Conservation (phyloP, 2,113 vertebrate species). For the Pteronura brasiliensis region DNA sequence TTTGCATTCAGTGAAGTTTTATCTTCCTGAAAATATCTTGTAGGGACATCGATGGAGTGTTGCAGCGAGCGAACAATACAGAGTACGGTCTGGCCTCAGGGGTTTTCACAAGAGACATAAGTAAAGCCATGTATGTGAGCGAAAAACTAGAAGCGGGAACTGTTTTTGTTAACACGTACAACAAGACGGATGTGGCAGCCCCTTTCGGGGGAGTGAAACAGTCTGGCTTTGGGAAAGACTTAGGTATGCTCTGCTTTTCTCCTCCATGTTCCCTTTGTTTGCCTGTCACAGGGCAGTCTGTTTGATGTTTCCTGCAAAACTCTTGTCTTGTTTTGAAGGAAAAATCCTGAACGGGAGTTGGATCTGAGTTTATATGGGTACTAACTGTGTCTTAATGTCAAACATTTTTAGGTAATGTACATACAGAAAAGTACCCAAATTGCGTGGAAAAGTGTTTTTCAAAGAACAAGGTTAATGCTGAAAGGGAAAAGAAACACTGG, state of each 20-base stretch:
- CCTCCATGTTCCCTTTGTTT: rapidly evolving
- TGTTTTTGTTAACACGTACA: conserved; percentile 98
- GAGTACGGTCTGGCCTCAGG: conserved; percentile 97
- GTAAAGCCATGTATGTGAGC: conserved; percentile 96
- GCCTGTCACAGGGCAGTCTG: background rate
- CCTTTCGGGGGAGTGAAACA: conserved; percentile 98
- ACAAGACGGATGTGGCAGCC: conserved; percentile 97
- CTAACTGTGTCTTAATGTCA: background rate
- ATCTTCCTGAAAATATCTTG: conserved; percentile 19
- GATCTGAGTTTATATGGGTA: background rate
- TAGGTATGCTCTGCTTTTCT: conserved; percentile 82
- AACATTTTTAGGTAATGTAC: background rate
- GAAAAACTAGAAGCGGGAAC: conserved; percentile 96
- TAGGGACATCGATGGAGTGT: conserved; percentile 93
- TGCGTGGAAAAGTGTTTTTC: background rate
- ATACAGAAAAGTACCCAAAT: background rate
- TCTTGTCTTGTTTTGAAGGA: rapidly evolving
- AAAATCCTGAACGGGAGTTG: background rate
- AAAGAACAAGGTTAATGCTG: background rate
- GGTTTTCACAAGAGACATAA: conserved; percentile 96
- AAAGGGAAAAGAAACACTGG: background rate
- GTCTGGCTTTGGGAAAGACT: conserved; percentile 97
- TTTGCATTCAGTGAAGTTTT: background rate
- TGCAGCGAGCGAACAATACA: conserved; percentile 92
- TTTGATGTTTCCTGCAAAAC: background rate